Percentiles rank a stretch among this genome's conserved stretches.
Conservation (phyloP, 2,797 vertebrate species). For the Eupleurogrammus muticus region DNA sequence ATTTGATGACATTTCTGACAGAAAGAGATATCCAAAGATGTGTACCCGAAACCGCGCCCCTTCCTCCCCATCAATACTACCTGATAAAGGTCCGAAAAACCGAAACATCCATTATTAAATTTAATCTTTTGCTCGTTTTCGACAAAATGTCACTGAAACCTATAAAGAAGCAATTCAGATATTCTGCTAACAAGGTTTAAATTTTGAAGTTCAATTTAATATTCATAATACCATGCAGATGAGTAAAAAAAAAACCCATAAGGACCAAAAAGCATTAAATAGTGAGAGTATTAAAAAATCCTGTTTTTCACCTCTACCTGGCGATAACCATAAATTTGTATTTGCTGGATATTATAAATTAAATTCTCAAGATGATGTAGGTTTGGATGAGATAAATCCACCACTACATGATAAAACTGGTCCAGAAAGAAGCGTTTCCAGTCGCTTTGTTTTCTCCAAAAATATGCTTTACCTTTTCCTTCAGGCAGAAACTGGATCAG, state of each 20-base stretch:
- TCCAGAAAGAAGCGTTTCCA: not conserved
- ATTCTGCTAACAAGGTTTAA: not conserved
- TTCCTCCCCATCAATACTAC: too few species aligned
- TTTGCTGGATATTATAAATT: not conserved
- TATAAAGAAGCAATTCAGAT: not conserved
- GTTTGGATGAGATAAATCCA: not conserved
- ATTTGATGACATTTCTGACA: too few species aligned
- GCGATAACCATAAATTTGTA: not conserved
- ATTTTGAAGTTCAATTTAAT: too few species aligned
- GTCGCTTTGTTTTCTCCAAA: not conserved
- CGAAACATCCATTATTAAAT: too few species aligned
- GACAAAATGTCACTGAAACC: not conserved
- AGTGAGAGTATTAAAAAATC: not conserved
- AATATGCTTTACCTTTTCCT: constrained; percentile 85
- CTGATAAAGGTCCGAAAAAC: not conserved
- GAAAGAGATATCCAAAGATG: too few species aligned
- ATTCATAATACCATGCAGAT: too few species aligned
- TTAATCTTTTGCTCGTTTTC: too few species aligned
- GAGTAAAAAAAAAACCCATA: not conserved
- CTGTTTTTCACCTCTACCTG: not conserved
- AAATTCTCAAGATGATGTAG: not conserved
- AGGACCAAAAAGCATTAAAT: not conserved
- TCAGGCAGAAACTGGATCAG: constrained; percentile 91
- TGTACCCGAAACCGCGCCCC: too few species aligned
- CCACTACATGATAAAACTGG: not conserved